Evolutionary conservation across 1,140 invertebrate genomes (phyloP).

Genomic region (Mylabris phalerata): DNA sequence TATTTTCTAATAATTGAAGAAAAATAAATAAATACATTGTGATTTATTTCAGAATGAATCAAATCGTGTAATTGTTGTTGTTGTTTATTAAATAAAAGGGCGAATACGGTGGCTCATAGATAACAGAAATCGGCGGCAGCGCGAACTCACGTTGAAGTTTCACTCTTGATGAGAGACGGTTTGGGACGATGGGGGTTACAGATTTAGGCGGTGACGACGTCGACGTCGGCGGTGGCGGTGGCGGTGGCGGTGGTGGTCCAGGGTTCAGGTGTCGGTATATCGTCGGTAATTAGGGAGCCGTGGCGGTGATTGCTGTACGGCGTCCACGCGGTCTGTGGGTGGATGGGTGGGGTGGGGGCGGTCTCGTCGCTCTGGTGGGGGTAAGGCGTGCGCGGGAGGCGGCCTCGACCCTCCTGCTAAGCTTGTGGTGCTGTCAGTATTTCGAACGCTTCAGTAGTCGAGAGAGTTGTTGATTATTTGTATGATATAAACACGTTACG

Average conservation of each 20-base stretch:
- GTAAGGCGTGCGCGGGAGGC: conserved; percentile 40
- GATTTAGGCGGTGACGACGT: background rate
- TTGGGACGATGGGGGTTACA: background rate
- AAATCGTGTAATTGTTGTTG: too few relatives aligned
- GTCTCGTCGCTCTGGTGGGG: conserved; percentile 29
- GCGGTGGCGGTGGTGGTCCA: background rate
- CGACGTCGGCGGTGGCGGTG: background rate
- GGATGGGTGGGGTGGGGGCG: conserved; percentile 37
- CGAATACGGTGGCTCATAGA: too few relatives aligned
- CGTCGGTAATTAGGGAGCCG: conserved; percentile 30
- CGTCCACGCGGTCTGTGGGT: conserved; percentile 37
- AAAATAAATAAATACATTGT: too few relatives aligned
- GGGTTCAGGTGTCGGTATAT: conserved; percentile 28
- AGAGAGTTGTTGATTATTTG: too few relatives aligned
- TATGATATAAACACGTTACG: conserved; percentile 1
- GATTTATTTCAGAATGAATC: too few relatives aligned
- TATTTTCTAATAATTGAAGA: too few relatives aligned
- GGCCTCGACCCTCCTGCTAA: conserved; percentile 34
- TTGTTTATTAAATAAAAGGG: too few relatives aligned
- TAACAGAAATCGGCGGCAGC: too few relatives aligned
- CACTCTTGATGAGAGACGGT: too few relatives aligned
- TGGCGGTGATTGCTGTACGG: conserved; percentile 27
- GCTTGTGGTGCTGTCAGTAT: conserved; percentile 21
- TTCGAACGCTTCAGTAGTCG: conserved; percentile 1
- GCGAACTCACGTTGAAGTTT: too few relatives aligned